Evolutionary conservation across 2,113 vertebrate genomes (phyloP).

Genomic region (Tricholaema leucomelas): DNA sequence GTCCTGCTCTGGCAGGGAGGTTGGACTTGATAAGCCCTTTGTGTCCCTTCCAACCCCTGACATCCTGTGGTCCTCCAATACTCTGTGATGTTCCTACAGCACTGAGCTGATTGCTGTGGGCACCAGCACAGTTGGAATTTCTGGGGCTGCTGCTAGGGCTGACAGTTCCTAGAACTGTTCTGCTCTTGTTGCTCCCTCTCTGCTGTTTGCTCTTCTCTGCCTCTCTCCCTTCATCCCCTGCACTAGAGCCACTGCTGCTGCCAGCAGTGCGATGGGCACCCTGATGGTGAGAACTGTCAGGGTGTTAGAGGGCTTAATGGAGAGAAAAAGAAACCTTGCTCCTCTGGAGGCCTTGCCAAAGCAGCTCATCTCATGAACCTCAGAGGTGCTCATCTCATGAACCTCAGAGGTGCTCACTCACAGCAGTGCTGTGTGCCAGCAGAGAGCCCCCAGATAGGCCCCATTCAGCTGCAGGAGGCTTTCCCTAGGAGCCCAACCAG

Average conservation of each 20-base stretch:
- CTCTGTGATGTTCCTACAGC: background rate
- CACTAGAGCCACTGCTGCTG: background rate
- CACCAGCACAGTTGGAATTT: background rate
- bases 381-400: background rate
- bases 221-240: background rate
- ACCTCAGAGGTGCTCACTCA: background rate
- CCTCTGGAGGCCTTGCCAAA: background rate
- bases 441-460: background rate
- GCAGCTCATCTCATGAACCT: background rate
- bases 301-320: background rate
- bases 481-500: background rate
- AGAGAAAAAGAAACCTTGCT: background rate
- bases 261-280: accelerated
- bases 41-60: too few relatives aligned
- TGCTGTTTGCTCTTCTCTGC: background rate
- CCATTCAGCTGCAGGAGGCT: accelerated
- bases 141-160: background rate
- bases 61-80: too few relatives aligned
- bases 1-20: too few relatives aligned
- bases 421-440: background rate
- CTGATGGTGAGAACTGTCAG: accelerated
- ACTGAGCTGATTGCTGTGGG: background rate
- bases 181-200: background rate
- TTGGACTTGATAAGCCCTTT: too few relatives aligned
- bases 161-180: background rate